Base-by-base conservation (phyloP, 2,113 vertebrate genomes). In the Nycticorax nycticorax region DNA sequence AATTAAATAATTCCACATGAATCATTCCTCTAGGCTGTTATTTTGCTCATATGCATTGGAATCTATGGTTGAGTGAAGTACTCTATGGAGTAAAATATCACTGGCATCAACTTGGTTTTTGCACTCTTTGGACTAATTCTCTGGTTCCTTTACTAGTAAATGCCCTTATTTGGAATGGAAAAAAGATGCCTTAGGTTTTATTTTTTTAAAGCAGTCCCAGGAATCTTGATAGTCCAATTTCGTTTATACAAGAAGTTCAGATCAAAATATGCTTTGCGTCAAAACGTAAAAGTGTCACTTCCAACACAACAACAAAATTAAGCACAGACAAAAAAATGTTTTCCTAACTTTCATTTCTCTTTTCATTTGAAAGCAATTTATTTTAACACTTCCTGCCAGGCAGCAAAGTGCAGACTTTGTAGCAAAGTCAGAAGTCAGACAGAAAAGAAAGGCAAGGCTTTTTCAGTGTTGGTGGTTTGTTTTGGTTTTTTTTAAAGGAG, bases 121-220 rank as follows among this genome's bases (percentile, higher is more conserved):
- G 94, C 62, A 62, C 77, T 89, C 37, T 88, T 96, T 95, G 62
- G 64, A 91, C 83, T 91, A 93, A 91, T 96, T 96, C 96, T 97
- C 83, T 91, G 66, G 71, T 75, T 97, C 79, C 89, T 96, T 96
- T 69, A 88, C 87, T 53, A 94, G 67, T 86, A 93, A 96, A 93
- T 88, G 94, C 28, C 97, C 97, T 97, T 98, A 97, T 97, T 98
- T 98, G 98, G 98, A 94, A 93, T 97, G 97, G 97, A 98, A 98
- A 98, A 98, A 97, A 97, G 85, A 93, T 92, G 96, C 59, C 64
- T 88, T 88, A 83, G 57, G 63, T 96, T 94, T 92, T 71, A 27
- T 48, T 88, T 92, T 85, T 92, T 95, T 62, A 76, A 81, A 89
- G 67, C 18, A 75, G 52, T 81, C 60, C 84, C 76, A 93, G 89